Conservation (phyloP, 2,113 vertebrate genomes). For the Catharus bicknelli region DNA sequence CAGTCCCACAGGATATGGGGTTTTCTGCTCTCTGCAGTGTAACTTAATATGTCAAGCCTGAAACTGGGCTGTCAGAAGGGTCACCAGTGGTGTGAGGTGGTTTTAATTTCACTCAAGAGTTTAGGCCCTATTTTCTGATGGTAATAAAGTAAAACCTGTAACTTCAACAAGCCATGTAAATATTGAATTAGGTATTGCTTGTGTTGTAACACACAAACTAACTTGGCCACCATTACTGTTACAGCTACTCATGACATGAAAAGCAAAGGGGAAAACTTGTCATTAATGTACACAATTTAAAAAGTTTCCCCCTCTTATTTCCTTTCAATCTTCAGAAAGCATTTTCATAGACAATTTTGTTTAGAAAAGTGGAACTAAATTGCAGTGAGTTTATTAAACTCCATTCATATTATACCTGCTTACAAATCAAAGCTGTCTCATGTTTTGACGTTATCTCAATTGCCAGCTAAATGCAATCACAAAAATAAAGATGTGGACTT, state of each 20-base stretch:
- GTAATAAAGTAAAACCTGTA: neutral
- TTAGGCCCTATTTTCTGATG: neutral
- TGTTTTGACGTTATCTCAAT: neutral
- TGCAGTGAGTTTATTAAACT: neutral
- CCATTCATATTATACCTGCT: neutral
- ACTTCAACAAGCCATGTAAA: neutral
- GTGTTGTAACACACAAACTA: neutral
- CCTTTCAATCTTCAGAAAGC: neutral
- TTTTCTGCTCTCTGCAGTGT: neutral
- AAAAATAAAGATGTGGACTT: neutral
- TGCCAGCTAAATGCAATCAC: neutral
- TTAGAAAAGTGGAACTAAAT: neutral
- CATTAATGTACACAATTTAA: neutral
- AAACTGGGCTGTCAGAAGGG: neutral
- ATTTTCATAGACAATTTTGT: neutral
- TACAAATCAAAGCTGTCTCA: neutral
- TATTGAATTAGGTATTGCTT: neutral
- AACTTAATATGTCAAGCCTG: neutral
- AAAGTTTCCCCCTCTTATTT: neutral
- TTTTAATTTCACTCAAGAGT: neutral
- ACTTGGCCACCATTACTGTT: neutral
- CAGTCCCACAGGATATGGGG: neutral
- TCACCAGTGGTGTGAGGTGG: neutral
- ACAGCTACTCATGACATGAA: neutral
- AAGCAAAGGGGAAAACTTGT: neutral